These are phyloP conservation scores for Saccostrea glomerata DNA, from an alignment of 1,140 invertebrate species.

Conservation along the genomic window DNA sequence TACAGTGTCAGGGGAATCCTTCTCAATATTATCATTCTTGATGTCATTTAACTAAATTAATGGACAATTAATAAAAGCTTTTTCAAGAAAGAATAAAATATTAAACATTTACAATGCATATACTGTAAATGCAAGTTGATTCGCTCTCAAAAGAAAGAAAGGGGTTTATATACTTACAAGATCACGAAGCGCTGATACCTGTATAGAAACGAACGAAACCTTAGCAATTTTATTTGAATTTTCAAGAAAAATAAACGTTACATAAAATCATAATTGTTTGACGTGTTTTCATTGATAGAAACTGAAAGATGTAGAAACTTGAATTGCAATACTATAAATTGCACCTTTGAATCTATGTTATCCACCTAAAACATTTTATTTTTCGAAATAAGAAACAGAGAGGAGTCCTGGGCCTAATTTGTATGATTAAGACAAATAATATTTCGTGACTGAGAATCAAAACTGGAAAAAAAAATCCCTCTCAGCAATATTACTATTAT, in stretches of 20 bases:
- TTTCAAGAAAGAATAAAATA: neutral
- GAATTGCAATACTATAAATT: neutral
- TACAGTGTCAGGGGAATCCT: neutral
- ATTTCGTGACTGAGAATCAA: too few relatives aligned
- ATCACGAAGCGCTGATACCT: constrained; percentile 1
- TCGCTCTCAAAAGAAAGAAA: neutral
- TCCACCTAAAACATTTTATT: neutral
- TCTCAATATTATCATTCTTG: neutral
- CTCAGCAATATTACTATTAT: too few relatives aligned
- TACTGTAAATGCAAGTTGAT: too few relatives aligned
- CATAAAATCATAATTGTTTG: neutral
- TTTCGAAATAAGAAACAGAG: too few relatives aligned
- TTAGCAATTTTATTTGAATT: neutral
- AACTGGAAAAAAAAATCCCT: too few relatives aligned
- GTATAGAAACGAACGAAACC: neutral
- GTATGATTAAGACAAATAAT: too few relatives aligned
- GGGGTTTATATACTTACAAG: neutral
- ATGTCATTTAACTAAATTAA: constrained; percentile 8
- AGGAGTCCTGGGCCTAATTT: too few relatives aligned
- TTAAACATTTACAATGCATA: too few relatives aligned
- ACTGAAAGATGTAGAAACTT: too few relatives aligned
- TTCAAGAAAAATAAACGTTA: neutral
- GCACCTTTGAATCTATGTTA: neutral
- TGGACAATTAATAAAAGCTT: neutral
- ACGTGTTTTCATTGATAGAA: too few relatives aligned